Evolutionary conservation across 2,888 invertebrate genomes (phyloP), one percentile per base, ranked within the genome.

Genomic region (Lasioglossum zephyrum): DNA sequence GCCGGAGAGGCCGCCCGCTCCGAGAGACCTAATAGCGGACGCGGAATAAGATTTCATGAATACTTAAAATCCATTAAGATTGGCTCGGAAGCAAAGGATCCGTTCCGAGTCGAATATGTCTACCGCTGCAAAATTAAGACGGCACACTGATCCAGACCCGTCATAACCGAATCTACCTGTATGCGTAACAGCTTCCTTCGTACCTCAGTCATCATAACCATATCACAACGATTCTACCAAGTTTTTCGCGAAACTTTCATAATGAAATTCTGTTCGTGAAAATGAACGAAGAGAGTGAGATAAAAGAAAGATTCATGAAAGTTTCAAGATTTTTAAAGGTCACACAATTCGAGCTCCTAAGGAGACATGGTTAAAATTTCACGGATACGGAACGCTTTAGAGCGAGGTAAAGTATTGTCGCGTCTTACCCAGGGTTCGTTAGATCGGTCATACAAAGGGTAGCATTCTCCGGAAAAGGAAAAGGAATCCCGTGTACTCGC

Each of bases 401-500:
- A 63, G 31, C 63, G 31, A 6, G 31, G 11, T 22, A 11, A 13
- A 41, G 11, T 22, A 70, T 39, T 39, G n/a, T 39, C n/a, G 6
- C 31, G 9, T n/a, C 22, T 36, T 53, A 73, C 11, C 13, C 36
- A 36, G 18, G 31, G 26, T 73, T 73, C 73, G 31, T 73, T 73
- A 53, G 36, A 36, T 31, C 73, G 31, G 73, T 47, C 49, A 31
- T 18, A 9, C 9, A 47, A 73, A 73, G 11, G 26, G 36, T n/a
- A n/a, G 39, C 41, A 22, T n/a, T 70, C 41, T 36, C 53, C n/a
- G 22, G 60, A 70, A 74, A 74, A 70, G 36, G 60, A 60, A 82
- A 75, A 73, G 73, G 49, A 75, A 75, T 75, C 41, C 41, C 60
- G 60, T 60, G 60, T 75, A 53, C 47, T 44, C 26, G 36, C 26